Conservation (phyloP, 2,888 invertebrate species). For the Melolontha melolontha region DNA sequence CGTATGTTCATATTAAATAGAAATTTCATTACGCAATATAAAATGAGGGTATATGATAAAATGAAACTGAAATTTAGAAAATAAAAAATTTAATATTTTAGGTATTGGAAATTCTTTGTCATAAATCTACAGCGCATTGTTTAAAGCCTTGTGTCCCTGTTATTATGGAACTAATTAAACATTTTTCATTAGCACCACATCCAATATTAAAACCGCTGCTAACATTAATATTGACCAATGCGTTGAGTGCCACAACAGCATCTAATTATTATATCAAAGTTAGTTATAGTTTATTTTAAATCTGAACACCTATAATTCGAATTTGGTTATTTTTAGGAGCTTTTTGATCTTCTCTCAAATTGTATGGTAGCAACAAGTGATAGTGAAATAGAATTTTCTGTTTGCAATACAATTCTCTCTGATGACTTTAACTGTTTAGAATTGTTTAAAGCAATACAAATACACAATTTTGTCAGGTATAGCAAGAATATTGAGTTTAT, state of each 20-base stretch:
- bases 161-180: slow-evolving; percentile 10
- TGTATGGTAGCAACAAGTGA: slow-evolving; percentile 17
- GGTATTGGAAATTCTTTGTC: slow-evolving; percentile 12
- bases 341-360: slow-evolving; percentile 15
- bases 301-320: background rate
- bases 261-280: slow-evolving; percentile 24
- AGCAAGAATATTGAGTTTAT: background rate
- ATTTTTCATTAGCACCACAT: slow-evolving; percentile 8
- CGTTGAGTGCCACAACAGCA: slow-evolving; percentile 12
- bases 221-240: slow-evolving; percentile 13
- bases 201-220: slow-evolving; percentile 29
- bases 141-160: slow-evolving; percentile 13
- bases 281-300: background rate
- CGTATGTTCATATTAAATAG: slow-evolving; percentile 22
- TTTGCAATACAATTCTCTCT: slow-evolving; percentile 26
- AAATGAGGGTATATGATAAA: slow-evolving; percentile 11
- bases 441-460: slow-evolving; percentile 20
- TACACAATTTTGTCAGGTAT: slow-evolving; percentile 24
- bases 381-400: slow-evolving; percentile 13
- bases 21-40: slow-evolving; percentile 9
- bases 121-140: slow-evolving; percentile 21
- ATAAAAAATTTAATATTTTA: slow-evolving; percentile 6
- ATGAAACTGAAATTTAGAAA: background rate
- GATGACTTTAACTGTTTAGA: slow-evolving; percentile 29
- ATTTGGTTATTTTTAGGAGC: slow-evolving; percentile 9